Evolutionary conservation across 2,113 vertebrate genomes (phyloP).

Genomic region (Labeo catla): DNA sequence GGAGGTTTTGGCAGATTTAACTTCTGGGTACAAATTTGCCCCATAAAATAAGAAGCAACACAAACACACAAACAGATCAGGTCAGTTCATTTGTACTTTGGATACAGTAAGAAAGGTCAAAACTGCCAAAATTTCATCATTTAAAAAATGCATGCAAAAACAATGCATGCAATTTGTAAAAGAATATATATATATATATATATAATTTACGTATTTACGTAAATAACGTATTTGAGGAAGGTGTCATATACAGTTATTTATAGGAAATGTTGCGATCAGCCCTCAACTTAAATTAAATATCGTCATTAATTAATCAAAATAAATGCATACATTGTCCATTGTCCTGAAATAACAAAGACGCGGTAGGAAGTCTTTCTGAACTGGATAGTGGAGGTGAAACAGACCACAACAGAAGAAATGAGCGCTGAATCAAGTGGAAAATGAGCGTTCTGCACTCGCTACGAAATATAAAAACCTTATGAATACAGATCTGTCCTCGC

Average conservation of each 20-base stretch:
- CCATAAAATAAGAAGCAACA: no score
- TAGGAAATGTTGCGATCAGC: not conserved
- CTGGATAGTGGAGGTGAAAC: not conserved
- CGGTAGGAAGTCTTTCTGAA: not conserved
- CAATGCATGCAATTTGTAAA: no score
- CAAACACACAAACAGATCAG: no score
- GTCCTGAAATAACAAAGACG: not conserved
- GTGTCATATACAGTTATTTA: not conserved
- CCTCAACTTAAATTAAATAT: not conserved
- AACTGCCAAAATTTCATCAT: no score
- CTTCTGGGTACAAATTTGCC: no score
- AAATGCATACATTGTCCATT: not conserved
- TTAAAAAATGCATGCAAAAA: no score
- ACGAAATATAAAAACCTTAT: slow-evolving; percentile 6
- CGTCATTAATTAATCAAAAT: not conserved
- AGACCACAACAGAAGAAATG: not conserved
- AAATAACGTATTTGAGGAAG: not conserved
- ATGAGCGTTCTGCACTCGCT: not conserved
- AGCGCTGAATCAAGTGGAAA: slow-evolving; percentile 9
- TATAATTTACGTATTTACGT: no score
- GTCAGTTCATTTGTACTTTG: no score
- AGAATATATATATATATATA: no score
- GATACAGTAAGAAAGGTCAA: no score
- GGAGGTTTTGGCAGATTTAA: no score
- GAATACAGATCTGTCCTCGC: slow-evolving; percentile 27